Conservation (phyloP, 1,140 invertebrate species). For the Philotrypesis tridentata region DNA sequence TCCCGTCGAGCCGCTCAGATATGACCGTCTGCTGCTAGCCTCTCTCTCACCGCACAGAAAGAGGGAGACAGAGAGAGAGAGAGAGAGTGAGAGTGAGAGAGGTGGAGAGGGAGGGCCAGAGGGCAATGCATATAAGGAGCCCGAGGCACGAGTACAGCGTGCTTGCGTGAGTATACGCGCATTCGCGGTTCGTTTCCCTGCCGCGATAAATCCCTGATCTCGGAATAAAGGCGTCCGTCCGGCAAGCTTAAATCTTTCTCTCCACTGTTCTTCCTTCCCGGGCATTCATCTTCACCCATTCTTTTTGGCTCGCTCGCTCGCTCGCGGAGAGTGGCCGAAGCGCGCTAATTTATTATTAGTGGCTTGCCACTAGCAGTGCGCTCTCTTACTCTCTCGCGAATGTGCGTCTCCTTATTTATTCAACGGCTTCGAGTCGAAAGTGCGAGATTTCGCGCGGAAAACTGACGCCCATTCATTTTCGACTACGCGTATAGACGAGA, state of each 20-base stretch:
- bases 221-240: constrained; percentile 31
- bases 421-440: no score
- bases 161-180: background rate
- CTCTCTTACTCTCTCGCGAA: no score
- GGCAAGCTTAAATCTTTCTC: constrained; percentile 31
- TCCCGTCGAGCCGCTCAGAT: background rate
- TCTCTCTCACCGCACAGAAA: background rate
- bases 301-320: background rate
- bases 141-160: background rate
- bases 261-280: background rate
- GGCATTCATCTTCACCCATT: background rate
- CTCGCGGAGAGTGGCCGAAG: background rate
- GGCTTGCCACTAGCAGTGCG: background rate
- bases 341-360: constrained; percentile 8
- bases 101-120: no score
- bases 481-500: no score
- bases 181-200: constrained; percentile 7
- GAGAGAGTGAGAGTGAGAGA: no score
- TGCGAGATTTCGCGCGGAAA: no score
- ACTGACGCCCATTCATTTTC: background rate
- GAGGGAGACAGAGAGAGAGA: no score
- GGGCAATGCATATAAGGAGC: background rate
- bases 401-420: background rate
- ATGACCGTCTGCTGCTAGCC: constrained; percentile 24
- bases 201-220: constrained; percentile 41